These are phyloP conservation scores for Phenacoccus solenopsis DNA, from an alignment of 1,140 invertebrate species.

Conservation along the genomic window DNA sequence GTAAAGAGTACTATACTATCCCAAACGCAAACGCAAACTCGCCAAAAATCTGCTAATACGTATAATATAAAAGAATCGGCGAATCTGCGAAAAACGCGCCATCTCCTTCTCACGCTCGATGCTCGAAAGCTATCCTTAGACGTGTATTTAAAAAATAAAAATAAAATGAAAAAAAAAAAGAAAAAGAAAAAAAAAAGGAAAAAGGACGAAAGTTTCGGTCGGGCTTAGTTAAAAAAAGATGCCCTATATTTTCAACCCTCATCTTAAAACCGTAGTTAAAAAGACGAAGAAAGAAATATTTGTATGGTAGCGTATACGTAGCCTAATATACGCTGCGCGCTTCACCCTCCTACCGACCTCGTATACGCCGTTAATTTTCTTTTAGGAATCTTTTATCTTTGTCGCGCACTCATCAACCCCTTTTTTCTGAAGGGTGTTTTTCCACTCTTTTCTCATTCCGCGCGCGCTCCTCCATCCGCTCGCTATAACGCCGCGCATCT, in stretches of 20 bases:
- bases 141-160: constrained; percentile 8
- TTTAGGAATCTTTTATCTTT: constrained; percentile 23
- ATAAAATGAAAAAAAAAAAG: background rate
- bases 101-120: too few species aligned
- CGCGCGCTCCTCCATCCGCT: too few species aligned
- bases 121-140: constrained; percentile 2
- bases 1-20: too few species aligned
- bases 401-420: constrained; percentile 21
- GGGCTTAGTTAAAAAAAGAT: constrained; percentile 13
- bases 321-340: constrained; percentile 7
- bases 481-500: constrained; percentile 10
- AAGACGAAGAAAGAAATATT: constrained; percentile 18
- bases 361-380: constrained; percentile 19
- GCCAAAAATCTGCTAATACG: too few species aligned
- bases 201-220: constrained; percentile 4
- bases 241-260: constrained; percentile 16
- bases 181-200: background rate
- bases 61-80: too few species aligned
- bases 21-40: too few species aligned
- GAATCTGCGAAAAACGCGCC: too few species aligned
- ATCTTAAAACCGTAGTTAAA: constrained; percentile 12
- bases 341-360: background rate
- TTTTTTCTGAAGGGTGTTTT: constrained; percentile 17
- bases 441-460: constrained; percentile 8
- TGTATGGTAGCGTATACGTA: constrained; percentile 14